Base-by-base conservation (phyloP, 2,113 vertebrate genomes). In the Ceyx melanurus region DNA sequence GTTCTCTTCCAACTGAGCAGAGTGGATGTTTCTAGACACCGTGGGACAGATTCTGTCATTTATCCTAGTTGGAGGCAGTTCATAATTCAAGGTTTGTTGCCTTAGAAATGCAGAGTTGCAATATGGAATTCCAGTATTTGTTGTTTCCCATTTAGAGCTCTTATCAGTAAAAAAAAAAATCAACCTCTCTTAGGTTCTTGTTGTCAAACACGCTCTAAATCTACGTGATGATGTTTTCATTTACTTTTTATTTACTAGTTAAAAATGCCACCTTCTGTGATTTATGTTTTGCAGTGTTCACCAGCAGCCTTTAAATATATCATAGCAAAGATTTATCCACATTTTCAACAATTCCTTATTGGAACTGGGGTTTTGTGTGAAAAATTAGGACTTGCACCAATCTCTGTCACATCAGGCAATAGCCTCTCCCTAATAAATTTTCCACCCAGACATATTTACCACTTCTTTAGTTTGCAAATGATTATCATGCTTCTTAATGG, bases 241-340 rank as follows among this genome's bases (percentile, higher is more conserved):
- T 89, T 96, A 88, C 60, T 93, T 96, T 88, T 88, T 91, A 95
- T 95, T 91, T 95, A 88, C 67, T 83, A 60, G 89, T 86, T 88
- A 91, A 85, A 90, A 91, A 50, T 80, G 60, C 53, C 75, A 80
- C 60, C 64, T 91, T 91, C 75, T 81, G 12, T 89, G 82, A 93
- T 87, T 93, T 89, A 76, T 35, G 43, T 82, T 60, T 89, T 80
- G 75, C 81, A 80, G 81, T 72, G 48, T 23, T 95, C 94, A 92
- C 82, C 56, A 91, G 43, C 60, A 94, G 75, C 72, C 60, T 91
- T 93, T 93, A 94, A 96, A 95, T 88, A 89, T 61, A 95, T 89
- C 87, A 83, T 37, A 61, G 71, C 53, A 70, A 86, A 89, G 86
- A 94, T 88, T 85, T 94, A 96, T 88, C 29, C 81, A 61, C 50